A percentile compares a stretch with the other conserved stretches of the same genome.
Conservation (phyloP, 2,888 invertebrate genomes). For the Melieria omissa region DNA sequence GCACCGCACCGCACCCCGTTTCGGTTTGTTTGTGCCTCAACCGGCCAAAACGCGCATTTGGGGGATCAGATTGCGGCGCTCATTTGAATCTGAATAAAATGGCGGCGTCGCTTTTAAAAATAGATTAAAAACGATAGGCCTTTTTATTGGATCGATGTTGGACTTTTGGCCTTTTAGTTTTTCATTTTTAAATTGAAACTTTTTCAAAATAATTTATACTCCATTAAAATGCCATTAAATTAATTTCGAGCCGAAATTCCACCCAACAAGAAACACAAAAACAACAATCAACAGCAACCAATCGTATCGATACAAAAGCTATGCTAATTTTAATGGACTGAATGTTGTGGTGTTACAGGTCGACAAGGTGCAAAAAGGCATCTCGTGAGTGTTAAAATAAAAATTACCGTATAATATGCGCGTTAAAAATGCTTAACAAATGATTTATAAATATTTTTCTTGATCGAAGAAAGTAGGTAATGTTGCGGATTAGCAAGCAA, state of each 20-base stretch:
- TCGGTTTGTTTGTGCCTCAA: no score
- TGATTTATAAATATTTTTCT: no score
- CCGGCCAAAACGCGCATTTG: background rate
- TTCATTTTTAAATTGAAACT: background rate
- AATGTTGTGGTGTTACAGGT: background rate
- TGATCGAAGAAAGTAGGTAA: no score
- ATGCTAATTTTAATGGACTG: background rate
- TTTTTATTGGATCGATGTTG: constrained; percentile 5
- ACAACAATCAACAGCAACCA: background rate
- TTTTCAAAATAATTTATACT: constrained; percentile 1
- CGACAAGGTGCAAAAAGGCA: background rate
- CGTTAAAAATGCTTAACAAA: no score
- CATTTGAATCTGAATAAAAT: constrained; percentile 25
- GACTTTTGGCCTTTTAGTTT: background rate
- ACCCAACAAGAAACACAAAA: constrained; percentile 4
- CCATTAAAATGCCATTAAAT: constrained; percentile 11
- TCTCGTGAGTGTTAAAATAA: background rate
- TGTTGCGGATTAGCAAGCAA: background rate
- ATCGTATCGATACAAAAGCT: background rate
- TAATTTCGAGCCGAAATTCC: background rate
- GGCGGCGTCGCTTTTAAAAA: constrained; percentile 25
- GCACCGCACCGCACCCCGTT: background rate
- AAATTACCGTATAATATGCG: background rate
- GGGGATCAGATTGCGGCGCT: constrained; percentile 34
- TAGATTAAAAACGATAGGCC: constrained; percentile 2